Conservation (phyloP, 2,113 vertebrate species). For the Phylloscopus trochilus region DNA sequence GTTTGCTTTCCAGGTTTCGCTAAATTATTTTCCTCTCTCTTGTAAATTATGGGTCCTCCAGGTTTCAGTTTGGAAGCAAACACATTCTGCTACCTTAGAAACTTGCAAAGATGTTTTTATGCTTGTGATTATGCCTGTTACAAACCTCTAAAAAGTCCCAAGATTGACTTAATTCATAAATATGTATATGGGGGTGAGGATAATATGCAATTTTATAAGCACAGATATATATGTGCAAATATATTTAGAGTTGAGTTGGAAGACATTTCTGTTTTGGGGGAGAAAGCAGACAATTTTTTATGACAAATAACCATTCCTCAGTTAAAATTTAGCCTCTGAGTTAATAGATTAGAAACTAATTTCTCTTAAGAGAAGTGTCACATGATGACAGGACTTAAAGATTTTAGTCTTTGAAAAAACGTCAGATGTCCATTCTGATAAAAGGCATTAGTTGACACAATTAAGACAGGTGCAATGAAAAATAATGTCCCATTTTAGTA, state of each 20-base stretch:
- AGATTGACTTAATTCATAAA: not conserved
- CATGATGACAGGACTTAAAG: not conserved
- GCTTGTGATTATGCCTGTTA: not conserved
- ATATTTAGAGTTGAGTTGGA: not conserved
- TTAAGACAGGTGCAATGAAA: not conserved
- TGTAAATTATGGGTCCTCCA: not conserved
- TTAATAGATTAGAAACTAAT: not conserved
- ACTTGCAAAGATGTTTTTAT: not conserved
- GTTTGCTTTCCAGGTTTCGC: not conserved
- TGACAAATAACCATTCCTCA: not conserved
- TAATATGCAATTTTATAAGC: not conserved
- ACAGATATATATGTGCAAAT: not conserved
- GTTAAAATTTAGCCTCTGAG: not conserved
- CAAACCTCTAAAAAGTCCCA: not conserved
- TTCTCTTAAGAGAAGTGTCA: not conserved
- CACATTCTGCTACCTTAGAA: not conserved
- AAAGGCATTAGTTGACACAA: not conserved
- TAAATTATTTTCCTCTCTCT: not conserved
- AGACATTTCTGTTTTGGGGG: not conserved
- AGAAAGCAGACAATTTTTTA: not conserved
- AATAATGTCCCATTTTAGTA: not conserved
- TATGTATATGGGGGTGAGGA: not conserved
- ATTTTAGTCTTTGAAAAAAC: not conserved
- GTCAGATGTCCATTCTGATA: not conserved
- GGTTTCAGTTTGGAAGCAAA: not conserved